Conservation (phyloP, 2,797 vertebrate species). For the Cyprinella venusta region DNA sequence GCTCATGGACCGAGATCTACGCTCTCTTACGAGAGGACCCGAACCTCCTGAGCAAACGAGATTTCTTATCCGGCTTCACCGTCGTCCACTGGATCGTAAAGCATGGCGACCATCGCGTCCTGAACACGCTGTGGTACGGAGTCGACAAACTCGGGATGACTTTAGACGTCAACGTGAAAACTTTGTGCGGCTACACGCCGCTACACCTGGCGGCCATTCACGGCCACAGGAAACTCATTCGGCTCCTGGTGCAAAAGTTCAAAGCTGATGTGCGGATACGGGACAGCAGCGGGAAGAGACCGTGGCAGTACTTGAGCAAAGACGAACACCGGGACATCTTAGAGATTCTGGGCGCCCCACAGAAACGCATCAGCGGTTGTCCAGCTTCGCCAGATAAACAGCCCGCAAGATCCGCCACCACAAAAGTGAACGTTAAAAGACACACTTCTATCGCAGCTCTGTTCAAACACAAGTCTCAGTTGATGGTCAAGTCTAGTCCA, state of each 20-base stretch:
- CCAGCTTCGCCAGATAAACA: slow-evolving; percentile 20
- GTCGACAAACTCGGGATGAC: slow-evolving; percentile 74
- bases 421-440: slow-evolving; percentile 67
- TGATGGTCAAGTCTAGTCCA: slow-evolving; percentile 50
- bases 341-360: slow-evolving; percentile 83
- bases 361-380: background rate
- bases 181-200: slow-evolving; percentile 87
- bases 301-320: slow-evolving; percentile 88
- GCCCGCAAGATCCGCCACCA: slow-evolving; percentile 33
- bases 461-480: slow-evolving; percentile 75
- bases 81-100: slow-evolving; percentile 96
- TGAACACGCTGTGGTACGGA: slow-evolving; percentile 84
- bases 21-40: slow-evolving; percentile 85
- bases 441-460: slow-evolving; percentile 74
- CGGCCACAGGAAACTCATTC: slow-evolving; percentile 82
- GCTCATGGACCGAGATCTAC: slow-evolving; percentile 82
- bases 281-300: slow-evolving; percentile 85
- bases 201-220: slow-evolving; percentile 93
- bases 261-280: slow-evolving; percentile 79
- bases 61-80: slow-evolving; percentile 92
- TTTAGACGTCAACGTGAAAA: slow-evolving; percentile 81
- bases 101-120: slow-evolving; percentile 84
- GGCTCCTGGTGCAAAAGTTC: slow-evolving; percentile 85
- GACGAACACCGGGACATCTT: slow-evolving; percentile 77
- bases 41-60: slow-evolving; percentile 80